These are phyloP conservation scores for Axea sp. DNA, from an alignment of 2,888 invertebrate species.

Conservation along the genomic window DNA sequence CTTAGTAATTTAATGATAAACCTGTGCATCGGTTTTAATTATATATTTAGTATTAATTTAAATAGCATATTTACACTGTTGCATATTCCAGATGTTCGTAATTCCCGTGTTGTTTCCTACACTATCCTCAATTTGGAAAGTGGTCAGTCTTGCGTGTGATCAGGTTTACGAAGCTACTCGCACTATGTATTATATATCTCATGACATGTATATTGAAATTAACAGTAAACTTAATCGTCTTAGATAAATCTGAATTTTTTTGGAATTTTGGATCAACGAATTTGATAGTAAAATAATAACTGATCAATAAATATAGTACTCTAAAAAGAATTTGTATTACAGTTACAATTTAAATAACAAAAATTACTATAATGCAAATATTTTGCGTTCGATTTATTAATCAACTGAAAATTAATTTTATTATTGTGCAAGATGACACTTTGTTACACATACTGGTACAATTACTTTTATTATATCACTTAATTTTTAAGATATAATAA, in stretches of 20 bases:
- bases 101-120: conserved; percentile 31
- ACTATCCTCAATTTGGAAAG: conserved; percentile 35
- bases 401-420: too few species aligned
- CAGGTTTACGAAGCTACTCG: conserved; percentile 14
- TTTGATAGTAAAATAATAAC: too few species aligned
- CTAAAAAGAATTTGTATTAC: too few species aligned
- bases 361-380: too few species aligned
- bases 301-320: too few species aligned
- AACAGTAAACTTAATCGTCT: conserved; percentile 4
- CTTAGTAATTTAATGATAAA: background rate
- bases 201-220: conserved; percentile 18
- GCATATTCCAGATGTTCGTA: conserved; percentile 39
- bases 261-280: too few species aligned
- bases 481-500: too few species aligned
- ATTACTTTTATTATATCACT: too few species aligned
- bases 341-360: too few species aligned
- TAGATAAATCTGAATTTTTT: background rate
- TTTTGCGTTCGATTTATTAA: too few species aligned
- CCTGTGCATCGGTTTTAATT: conserved; percentile 3
- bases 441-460: too few species aligned
- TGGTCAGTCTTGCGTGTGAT: conserved; percentile 44
- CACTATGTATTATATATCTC: conserved; percentile 7
- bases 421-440: too few species aligned
- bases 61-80: conserved; percentile 35
- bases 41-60: conserved; percentile 22